phyloP scores from a whole-genome alignment of 2,797 vertebrate genomes.

The Pygocentrus nattereri region DNA sequence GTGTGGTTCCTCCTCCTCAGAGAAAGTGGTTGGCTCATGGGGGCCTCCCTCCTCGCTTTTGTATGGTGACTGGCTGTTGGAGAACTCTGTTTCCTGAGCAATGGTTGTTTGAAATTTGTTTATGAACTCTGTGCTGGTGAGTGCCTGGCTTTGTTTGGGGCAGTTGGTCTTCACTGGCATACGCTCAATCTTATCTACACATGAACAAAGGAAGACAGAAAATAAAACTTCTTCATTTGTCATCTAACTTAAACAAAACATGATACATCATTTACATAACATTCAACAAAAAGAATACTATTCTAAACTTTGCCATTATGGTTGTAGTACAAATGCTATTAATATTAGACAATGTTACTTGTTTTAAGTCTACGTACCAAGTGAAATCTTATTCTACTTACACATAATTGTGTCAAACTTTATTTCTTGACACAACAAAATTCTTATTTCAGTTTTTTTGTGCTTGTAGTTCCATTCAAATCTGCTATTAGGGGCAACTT shows the following conservation, averaged over 20 bases:
- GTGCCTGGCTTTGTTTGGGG: conserved; percentile 74
- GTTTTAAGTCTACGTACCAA: no score
- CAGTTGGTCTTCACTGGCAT: conserved; percentile 62
- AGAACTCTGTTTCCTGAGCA: conserved; percentile 38
- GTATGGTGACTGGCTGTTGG: conserved; percentile 45
- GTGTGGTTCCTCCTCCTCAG: conserved; percentile 27
- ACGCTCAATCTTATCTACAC: conserved; percentile 70
- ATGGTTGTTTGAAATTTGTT: conserved; percentile 71
- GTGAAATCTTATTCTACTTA: no score
- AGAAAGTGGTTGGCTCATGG: conserved; percentile 7
- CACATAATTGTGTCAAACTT: background rate
- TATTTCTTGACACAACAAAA: background rate
- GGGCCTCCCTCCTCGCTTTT: conserved; percentile 44
- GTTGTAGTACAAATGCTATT: no score
- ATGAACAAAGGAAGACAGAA: conserved; percentile 22
- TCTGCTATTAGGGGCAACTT: no score
- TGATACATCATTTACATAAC: background rate
- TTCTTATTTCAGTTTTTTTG: no score
- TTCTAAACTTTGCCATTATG: background rate
- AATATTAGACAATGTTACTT: no score
- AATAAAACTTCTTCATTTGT: conserved; percentile 2
- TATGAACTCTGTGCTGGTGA: conserved; percentile 82
- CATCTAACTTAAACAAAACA: background rate
- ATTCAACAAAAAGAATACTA: background rate
- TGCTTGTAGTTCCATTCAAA: no score